Conservation (phyloP, 2,113 vertebrate species). For the Pseudopodoces humilis region DNA sequence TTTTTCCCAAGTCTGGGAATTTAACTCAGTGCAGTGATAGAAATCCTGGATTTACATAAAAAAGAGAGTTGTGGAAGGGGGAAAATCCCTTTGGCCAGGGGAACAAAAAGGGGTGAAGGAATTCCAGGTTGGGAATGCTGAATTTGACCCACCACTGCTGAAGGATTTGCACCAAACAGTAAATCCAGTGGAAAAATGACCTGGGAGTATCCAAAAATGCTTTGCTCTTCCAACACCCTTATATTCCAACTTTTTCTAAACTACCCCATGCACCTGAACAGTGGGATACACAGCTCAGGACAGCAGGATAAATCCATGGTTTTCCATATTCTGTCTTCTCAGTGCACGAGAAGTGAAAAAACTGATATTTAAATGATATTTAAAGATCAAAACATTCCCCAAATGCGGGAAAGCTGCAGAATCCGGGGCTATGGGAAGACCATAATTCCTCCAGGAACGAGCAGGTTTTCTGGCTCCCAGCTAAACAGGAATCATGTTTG, state of each 20-base stretch:
- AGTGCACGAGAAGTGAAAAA: background rate
- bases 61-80: background rate
- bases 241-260: background rate
- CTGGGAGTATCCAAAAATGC: background rate
- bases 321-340: background rate
- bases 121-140: background rate
- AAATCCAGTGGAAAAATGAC: fast-evolving
- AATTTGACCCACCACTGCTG: background rate
- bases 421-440: background rate
- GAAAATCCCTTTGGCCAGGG: background rate
- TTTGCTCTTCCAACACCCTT: background rate
- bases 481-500: background rate
- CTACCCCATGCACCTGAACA: fast-evolving
- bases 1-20: background rate
- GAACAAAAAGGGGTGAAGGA: background rate
- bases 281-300: background rate
- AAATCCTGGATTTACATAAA: background rate
- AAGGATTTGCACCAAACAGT: background rate
- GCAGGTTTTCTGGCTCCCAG: background rate
- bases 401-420: background rate
- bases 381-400: background rate
- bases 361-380: background rate
- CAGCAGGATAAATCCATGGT: fast-evolving
- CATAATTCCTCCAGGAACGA: background rate
- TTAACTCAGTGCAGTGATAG: background rate